phyloP scores from a whole-genome alignment of 2,888 invertebrate genomes.

The Neelides folsomi region DNA sequence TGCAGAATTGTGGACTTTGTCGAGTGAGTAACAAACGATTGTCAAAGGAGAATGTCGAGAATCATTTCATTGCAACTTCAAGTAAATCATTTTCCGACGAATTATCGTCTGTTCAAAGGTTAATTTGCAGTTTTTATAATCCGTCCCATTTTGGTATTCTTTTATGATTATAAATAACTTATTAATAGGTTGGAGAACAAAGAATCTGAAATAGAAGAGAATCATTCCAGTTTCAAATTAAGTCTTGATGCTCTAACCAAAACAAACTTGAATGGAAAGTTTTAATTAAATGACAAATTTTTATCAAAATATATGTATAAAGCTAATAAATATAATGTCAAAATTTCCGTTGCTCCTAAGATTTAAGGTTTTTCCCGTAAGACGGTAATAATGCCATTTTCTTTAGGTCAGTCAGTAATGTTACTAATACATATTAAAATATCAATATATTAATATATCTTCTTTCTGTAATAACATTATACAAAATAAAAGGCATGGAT shows the following conservation, averaged over 20 bases:
- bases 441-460: too few species aligned
- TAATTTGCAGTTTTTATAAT: too few species aligned
- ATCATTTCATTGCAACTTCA: too few species aligned
- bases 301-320: constrained; percentile 1
- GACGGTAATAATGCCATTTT: too few species aligned
- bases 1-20: constrained; percentile 17
- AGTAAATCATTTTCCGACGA: too few species aligned
- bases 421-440: too few species aligned
- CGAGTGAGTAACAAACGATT: constrained; percentile 1
- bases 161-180: too few species aligned
- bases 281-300: constrained; percentile 10
- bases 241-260: constrained; percentile 29
- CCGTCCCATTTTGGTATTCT: background rate
- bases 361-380: background rate
- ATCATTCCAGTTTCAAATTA: constrained; percentile 29
- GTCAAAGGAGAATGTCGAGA: too few species aligned
- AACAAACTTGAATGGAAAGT: constrained; percentile 14
- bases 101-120: too few species aligned
- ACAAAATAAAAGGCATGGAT: too few species aligned
- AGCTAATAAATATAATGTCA: background rate
- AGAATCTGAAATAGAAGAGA: constrained; percentile 7
- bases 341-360: background rate
- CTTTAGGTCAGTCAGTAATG: too few species aligned
- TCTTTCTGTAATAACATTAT: too few species aligned
- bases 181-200: background rate